Evolutionary conservation across 92 coral and sea anemone genomes (phyloP).

Genomic region (Palythoa heliodiscus): DNA sequence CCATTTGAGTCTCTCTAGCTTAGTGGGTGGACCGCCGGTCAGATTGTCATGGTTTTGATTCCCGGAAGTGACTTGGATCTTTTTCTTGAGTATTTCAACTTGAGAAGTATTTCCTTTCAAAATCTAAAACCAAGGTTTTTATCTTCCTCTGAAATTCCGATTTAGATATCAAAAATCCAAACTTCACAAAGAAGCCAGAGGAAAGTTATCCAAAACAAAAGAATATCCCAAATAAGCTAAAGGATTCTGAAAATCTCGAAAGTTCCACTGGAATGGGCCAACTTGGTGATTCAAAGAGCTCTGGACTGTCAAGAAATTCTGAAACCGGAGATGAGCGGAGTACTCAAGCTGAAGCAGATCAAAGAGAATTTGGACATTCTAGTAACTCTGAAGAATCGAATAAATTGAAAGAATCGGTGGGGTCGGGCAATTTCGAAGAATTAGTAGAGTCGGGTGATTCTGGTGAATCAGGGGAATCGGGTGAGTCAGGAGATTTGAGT

Average conservation of each 20-base stretch:
- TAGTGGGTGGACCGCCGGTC: too few relatives aligned
- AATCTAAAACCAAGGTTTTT: too few relatives aligned
- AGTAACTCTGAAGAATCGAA: not conserved
- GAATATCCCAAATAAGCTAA: not conserved
- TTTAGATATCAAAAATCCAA: not conserved
- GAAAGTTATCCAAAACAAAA: not conserved
- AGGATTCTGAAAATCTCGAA: not conserved
- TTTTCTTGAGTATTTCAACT: too few relatives aligned
- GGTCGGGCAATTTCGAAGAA: slow-evolving; percentile 43
- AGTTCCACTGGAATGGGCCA: not conserved
- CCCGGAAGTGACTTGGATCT: too few relatives aligned
- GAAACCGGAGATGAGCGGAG: not conserved
- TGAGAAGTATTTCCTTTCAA: too few relatives aligned
- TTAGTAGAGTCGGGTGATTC: slow-evolving; percentile 36
- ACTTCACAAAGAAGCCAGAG: not conserved
- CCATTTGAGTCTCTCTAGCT: too few relatives aligned
- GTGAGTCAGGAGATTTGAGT: not conserved
- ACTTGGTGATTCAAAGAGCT: not conserved
- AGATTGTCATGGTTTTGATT: too few relatives aligned
- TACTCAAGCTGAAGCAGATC: not conserved
- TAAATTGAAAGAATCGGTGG: not conserved
- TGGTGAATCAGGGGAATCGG: not conserved
- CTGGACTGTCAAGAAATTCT: not conserved
- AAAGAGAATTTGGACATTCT: not conserved
- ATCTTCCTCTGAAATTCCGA: not conserved